These are phyloP conservation scores for Nemurella pictetii DNA, from an alignment of 2,888 invertebrate genomes.

Conservation along the genomic window DNA sequence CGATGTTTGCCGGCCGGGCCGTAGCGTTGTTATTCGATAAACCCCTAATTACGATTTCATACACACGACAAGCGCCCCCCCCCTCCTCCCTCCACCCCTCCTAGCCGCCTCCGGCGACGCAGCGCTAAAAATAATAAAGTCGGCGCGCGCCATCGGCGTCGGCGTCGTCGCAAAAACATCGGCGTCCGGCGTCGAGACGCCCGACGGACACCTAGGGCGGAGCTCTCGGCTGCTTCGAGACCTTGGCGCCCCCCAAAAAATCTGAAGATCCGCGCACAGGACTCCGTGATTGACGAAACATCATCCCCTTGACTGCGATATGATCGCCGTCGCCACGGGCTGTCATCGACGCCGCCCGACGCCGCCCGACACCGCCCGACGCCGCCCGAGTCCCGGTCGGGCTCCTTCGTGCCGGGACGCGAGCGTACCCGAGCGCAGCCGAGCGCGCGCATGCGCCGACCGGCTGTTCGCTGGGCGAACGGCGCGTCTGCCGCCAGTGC, in stretches of 20 bases:
- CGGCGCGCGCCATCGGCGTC: neutral
- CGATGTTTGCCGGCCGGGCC: neutral
- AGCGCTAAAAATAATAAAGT: conserved; percentile 27
- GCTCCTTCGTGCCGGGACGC: neutral
- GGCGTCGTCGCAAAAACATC: neutral
- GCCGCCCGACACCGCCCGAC: neutral
- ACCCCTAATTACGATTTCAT: conserved; percentile 31
- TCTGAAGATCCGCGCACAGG: too few species aligned
- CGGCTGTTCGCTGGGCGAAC: neutral
- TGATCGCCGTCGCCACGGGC: neutral
- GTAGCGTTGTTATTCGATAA: conserved; percentile 26
- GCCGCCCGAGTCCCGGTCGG: neutral
- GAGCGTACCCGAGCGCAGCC: neutral
- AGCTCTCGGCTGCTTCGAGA: neutral
- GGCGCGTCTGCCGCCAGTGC: neutral
- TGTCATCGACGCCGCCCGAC: neutral
- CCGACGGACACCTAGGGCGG: neutral
- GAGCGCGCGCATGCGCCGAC: neutral
- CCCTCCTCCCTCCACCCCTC: too few species aligned
- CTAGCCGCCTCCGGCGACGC: neutral
- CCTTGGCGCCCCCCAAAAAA: too few species aligned
- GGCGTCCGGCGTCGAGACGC: neutral
- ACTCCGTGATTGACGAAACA: too few species aligned
- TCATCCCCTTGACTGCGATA: neutral
- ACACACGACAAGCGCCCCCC: conserved; percentile 28